Conservation (phyloP, 2,888 invertebrate genomes). For the Orchesellides sinensis region DNA sequence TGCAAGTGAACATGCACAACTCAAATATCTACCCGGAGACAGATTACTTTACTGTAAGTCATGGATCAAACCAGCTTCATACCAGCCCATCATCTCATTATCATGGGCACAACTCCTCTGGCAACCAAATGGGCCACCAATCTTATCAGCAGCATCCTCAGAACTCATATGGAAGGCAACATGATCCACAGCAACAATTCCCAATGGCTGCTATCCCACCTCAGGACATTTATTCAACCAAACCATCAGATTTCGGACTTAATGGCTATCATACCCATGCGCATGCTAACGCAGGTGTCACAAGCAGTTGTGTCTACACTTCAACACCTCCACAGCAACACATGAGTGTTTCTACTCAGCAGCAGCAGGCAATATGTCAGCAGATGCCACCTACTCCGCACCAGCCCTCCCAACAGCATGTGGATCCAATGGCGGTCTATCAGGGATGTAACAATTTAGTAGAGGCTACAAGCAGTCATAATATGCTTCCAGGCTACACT, state of each 20-base stretch:
- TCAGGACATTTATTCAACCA: conserved; percentile 54
- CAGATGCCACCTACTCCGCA: conserved; percentile 38
- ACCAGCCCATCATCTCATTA: conserved; percentile 29
- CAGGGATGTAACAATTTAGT: conserved; percentile 36
- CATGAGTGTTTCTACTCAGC: conserved; percentile 25
- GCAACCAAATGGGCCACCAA: conserved; percentile 44
- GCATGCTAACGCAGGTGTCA: conserved; percentile 28
- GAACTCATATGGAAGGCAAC: conserved; percentile 21
- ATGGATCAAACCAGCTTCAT: conserved; percentile 36
- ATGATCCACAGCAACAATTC: conserved; percentile 59
- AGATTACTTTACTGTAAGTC: conserved; percentile 53
- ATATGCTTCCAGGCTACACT: conserved; percentile 79
- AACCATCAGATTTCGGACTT: conserved; percentile 54
- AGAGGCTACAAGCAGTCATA: conserved; percentile 18
- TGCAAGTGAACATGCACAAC: conserved; percentile 17
- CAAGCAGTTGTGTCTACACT: conserved; percentile 53
- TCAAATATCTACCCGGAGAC: conserved; percentile 53
- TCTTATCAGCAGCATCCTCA: conserved; percentile 54
- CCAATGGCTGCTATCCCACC: conserved; percentile 41
- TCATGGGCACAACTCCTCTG: conserved; percentile 47
- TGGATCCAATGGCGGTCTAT: conserved; percentile 35
- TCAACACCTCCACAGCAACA: conserved; percentile 36
- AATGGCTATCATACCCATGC: conserved; percentile 52
- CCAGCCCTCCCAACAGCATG: conserved; percentile 30
- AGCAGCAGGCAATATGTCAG: conserved; percentile 43